Evolutionary conservation across 2,113 vertebrate species (phyloP).

Genomic region (Esox niger): DNA sequence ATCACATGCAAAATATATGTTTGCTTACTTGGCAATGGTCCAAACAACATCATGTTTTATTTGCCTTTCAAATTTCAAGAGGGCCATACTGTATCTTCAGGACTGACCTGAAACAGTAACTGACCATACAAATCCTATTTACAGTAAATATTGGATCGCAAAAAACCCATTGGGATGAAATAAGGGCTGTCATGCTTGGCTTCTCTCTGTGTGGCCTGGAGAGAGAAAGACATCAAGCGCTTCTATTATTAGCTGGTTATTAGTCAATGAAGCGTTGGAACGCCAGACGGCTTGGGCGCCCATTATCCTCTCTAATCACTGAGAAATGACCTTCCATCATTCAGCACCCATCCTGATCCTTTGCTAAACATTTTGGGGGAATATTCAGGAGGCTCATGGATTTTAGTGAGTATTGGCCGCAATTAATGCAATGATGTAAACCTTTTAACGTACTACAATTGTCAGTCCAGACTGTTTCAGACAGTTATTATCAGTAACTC

Average conservation of each 20-base stretch:
- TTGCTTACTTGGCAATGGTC: neutral
- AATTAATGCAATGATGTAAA: no score
- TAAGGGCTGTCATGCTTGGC: neutral
- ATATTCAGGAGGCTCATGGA: no score
- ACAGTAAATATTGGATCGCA: neutral
- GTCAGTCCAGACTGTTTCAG: neutral
- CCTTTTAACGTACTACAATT: conserved; percentile 4
- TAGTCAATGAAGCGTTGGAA: conserved; percentile 23
- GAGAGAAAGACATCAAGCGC: conserved; percentile 6
- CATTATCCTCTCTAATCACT: conserved; percentile 6
- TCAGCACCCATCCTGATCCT: no score
- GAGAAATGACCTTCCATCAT: no score
- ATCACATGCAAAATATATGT: neutral
- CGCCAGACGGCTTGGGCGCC: conserved; percentile 13
- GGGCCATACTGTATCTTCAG: neutral
- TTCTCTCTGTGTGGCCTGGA: neutral
- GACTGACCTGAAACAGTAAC: neutral
- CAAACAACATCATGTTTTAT: neutral
- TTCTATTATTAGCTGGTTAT: conserved; percentile 20
- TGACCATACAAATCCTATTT: neutral
- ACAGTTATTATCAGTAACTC: no score
- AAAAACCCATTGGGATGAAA: neutral
- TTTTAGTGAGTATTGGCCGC: no score
- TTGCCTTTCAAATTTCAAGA: neutral
- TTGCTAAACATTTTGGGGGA: no score